phyloP scores from a whole-genome alignment of 2,888 invertebrate genomes.

The Heteromyza rotundicornis region DNA sequence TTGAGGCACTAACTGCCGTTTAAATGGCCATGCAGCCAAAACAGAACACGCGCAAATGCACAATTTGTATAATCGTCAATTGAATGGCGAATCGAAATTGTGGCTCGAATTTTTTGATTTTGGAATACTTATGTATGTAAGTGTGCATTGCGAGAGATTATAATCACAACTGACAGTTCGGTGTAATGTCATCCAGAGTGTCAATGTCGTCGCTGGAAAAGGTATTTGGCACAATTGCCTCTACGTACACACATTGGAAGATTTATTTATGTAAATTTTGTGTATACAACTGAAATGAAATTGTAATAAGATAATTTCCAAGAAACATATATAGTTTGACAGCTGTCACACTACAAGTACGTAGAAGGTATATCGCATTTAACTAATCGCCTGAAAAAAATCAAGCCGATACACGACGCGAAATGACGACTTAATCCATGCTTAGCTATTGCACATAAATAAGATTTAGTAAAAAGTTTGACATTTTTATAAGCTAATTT shows the following conservation, averaged over 20 bases:
- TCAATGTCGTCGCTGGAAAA: constrained; percentile 2
- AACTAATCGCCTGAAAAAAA: too few relatives aligned
- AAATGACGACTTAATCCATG: constrained; percentile 20
- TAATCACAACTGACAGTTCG: constrained; percentile 18
- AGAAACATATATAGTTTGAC: background rate
- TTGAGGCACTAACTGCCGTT: background rate
- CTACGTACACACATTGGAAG: too few relatives aligned
- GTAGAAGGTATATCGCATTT: too few relatives aligned
- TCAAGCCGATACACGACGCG: constrained; percentile 35
- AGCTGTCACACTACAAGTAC: too few relatives aligned
- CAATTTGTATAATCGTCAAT: background rate
- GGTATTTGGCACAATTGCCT: constrained; percentile 7
- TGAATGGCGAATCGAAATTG: background rate
- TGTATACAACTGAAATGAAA: too few relatives aligned
- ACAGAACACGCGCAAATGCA: background rate
- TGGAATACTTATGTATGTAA: background rate
- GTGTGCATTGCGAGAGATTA: constrained; percentile 14
- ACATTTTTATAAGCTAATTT: constrained; percentile 53
- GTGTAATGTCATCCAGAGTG: constrained; percentile 17
- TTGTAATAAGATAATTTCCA: too few relatives aligned
- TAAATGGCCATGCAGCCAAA: constrained; percentile 11
- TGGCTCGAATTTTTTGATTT: background rate
- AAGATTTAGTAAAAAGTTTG: constrained; percentile 38
- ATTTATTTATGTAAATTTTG: too few relatives aligned
- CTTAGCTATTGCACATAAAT: constrained; percentile 44